Conservation (phyloP, 1,140 invertebrate genomes). For the Rhizoglyphus robini region DNA sequence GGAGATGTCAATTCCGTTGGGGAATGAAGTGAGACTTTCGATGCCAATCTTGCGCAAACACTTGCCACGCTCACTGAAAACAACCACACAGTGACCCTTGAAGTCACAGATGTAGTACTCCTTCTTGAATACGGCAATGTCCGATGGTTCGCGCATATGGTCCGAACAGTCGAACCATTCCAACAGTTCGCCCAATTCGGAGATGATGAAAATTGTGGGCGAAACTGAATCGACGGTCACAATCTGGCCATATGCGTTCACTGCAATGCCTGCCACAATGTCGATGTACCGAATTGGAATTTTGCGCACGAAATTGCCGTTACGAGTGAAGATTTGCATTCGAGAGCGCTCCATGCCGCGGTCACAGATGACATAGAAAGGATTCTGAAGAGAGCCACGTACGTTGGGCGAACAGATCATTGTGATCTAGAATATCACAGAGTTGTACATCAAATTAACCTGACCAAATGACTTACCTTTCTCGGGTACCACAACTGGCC, state of each 20-base stretch:
- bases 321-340: constrained; percentile 72
- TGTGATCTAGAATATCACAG: constrained; percentile 45
- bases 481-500: constrained; percentile 91
- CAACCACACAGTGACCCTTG: constrained; percentile 91
- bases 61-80: constrained; percentile 78
- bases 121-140: constrained; percentile 79
- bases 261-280: constrained; percentile 88
- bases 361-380: constrained; percentile 82
- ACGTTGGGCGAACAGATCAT: constrained; percentile 63
- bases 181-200: constrained; percentile 68
- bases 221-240: constrained; percentile 94
- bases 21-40: constrained; percentile 88
- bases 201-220: constrained; percentile 83
- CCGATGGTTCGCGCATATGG: constrained; percentile 90
- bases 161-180: constrained; percentile 93
- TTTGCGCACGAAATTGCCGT: constrained; percentile 60
- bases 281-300: constrained; percentile 85
- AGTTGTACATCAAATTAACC: neutral
- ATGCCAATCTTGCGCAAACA: constrained; percentile 83
- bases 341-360: constrained; percentile 85
- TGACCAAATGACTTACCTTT: constrained; percentile 40
- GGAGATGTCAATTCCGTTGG: constrained; percentile 93
- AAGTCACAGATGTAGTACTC: constrained; percentile 96
- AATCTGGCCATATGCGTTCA: constrained; percentile 75
- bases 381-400: neutral